A percentile compares a stretch with the other conserved stretches of the same genome.
Evolutionary conservation across 2,113 vertebrate genomes (phyloP).

Genomic region (Eurystomus gularis): DNA sequence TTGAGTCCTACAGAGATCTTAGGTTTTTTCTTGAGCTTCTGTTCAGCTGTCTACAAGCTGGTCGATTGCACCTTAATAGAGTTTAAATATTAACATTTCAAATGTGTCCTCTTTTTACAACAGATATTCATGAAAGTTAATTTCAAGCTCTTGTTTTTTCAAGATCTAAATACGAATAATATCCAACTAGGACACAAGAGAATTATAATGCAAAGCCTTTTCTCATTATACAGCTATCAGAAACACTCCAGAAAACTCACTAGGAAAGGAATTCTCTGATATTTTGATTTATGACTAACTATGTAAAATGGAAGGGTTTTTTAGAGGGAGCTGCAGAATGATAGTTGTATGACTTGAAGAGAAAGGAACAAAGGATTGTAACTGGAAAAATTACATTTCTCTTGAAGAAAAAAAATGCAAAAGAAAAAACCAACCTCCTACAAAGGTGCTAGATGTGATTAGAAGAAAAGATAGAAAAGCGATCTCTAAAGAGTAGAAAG

Average conservation of each 20-base stretch:
- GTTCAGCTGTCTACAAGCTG: neutral
- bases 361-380: neutral
- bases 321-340: neutral
- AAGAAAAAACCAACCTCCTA: neutral
- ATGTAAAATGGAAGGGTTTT: neutral
- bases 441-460: neutral
- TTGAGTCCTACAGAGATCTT: neutral
- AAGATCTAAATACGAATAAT: neutral
- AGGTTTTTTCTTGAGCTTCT: neutral
- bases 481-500: neutral
- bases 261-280: neutral
- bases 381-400: neutral
- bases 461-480: neutral
- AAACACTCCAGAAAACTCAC: neutral
- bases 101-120: neutral
- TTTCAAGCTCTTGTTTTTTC: conserved; percentile 3
- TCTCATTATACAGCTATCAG: neutral
- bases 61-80: neutral
- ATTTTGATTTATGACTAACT: neutral
- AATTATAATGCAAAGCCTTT: neutral
- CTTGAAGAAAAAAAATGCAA: neutral
- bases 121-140: conserved; percentile 13
- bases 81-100: neutral
- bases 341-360: neutral
- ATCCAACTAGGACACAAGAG: neutral